A percentile compares a stretch with the other conserved stretches of the same genome.
phyloP scores from a whole-genome alignment of 1,140 invertebrate species.

The Pollicipes pollicipes region DNA sequence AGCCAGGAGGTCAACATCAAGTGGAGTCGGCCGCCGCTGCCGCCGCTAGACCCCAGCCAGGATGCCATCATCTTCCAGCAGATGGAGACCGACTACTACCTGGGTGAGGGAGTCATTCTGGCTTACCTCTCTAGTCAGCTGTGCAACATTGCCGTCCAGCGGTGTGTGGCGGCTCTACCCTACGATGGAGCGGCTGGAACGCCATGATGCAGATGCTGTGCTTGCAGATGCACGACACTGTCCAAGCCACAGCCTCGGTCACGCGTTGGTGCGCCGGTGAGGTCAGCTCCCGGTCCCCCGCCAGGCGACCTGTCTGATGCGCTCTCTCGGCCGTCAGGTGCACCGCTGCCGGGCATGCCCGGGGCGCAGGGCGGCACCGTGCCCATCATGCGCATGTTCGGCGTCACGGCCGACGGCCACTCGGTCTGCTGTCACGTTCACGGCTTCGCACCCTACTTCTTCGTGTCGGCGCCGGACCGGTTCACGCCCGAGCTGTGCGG shows the following conservation, averaged over 20 bases:
- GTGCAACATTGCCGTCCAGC: too few relatives aligned
- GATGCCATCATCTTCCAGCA: slow-evolving; percentile 69
- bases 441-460: slow-evolving; percentile 93
- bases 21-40: slow-evolving; percentile 46
- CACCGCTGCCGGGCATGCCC: slow-evolving; percentile 62
- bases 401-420: slow-evolving; percentile 77
- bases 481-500: slow-evolving; percentile 52
- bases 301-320: too few relatives aligned
- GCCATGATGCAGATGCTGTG: too few relatives aligned
- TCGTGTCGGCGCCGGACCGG: slow-evolving; percentile 55
- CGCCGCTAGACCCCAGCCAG: slow-evolving; percentile 41
- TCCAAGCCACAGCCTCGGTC: too few relatives aligned
- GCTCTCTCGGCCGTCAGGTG: slow-evolving; percentile 26
- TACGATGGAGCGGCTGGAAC: too few relatives aligned
- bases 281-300: too few relatives aligned
- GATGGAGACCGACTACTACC: slow-evolving; percentile 81
- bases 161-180: too few relatives aligned
- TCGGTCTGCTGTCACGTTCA: slow-evolving; percentile 92
- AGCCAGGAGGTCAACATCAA: slow-evolving; percentile 9
- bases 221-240: too few relatives aligned
- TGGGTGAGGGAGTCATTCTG: slow-evolving; percentile 32
- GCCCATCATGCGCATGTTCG: slow-evolving; percentile 87
- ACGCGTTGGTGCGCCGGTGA: too few relatives aligned
- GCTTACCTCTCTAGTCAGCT: too few relatives aligned
- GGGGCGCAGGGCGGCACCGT: slow-evolving; percentile 51